These are phyloP conservation scores for Buathra laborator DNA, from an alignment of 2,888 invertebrate species.

Conservation along the genomic window DNA sequence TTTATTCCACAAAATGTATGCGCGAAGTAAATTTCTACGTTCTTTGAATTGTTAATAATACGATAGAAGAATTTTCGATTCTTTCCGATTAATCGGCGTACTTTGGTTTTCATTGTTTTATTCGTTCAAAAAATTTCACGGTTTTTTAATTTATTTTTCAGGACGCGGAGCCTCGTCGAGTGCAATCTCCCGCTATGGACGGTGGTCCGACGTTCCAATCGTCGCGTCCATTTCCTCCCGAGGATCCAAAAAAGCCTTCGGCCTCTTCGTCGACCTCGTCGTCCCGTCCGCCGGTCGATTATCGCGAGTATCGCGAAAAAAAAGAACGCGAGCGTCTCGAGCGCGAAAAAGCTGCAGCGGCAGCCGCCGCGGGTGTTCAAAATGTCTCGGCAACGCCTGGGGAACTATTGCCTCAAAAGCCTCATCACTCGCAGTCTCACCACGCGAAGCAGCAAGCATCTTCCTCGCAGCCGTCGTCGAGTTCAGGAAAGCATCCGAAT, in stretches of 20 bases:
- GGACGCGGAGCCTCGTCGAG: constrained; percentile 82
- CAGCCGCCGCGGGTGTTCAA: constrained; percentile 71
- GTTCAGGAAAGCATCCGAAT: constrained; percentile 81
- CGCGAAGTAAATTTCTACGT: neutral
- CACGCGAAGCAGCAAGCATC: constrained; percentile 79
- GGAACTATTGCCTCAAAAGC: constrained; percentile 65
- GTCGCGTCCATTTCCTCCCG: constrained; percentile 77
- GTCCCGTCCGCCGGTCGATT: constrained; percentile 85
- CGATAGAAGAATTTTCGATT: too few relatives aligned
- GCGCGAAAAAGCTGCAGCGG: constrained; percentile 83
- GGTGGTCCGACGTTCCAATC: constrained; percentile 77
- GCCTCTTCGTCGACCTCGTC: constrained; percentile 78
- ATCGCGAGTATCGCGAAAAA: constrained; percentile 89
- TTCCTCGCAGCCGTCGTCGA: constrained; percentile 70
- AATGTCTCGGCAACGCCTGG: neutral
- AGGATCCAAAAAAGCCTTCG: constrained; percentile 80
- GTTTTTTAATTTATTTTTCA: constrained; percentile 57
- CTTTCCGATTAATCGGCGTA: neutral
- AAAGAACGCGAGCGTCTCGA: constrained; percentile 88
- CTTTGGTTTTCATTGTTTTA: neutral
- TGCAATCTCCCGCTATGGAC: constrained; percentile 79
- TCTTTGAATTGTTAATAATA: too few relatives aligned
- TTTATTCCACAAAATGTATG: neutral
- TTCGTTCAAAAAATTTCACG: neutral
- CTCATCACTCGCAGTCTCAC: constrained; percentile 79